phyloP scores from a whole-genome alignment of 2,797 vertebrate genomes.

The Micrastur ruficollis region DNA sequence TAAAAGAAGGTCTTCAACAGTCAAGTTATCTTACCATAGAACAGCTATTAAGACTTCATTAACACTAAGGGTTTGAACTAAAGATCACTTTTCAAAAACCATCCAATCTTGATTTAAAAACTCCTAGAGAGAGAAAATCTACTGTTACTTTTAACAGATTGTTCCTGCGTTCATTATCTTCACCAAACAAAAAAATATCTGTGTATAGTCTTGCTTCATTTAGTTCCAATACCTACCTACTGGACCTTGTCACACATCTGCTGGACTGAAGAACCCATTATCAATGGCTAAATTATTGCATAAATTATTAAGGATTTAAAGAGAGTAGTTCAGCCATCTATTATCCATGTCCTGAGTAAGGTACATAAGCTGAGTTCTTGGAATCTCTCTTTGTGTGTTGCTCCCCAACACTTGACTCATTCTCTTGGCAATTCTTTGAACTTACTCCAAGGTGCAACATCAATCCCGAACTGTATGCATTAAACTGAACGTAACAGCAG shows the following conservation, averaged over 20 bases:
- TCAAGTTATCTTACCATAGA: neutral
- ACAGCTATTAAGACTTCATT: neutral
- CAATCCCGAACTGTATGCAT: neutral
- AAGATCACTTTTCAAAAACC: neutral
- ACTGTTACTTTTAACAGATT: neutral
- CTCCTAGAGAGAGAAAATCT: neutral
- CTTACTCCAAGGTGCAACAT: neutral
- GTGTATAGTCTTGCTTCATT: neutral
- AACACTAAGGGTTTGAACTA: neutral
- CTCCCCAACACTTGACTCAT: neutral
- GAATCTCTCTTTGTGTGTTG: neutral
- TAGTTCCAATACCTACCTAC: neutral
- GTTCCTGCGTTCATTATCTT: neutral
- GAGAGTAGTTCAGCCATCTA: neutral
- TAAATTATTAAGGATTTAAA: neutral
- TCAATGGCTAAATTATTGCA: neutral
- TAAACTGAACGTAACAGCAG: neutral
- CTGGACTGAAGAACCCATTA: neutral
- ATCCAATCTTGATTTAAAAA: neutral
- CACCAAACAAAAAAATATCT: neutral
- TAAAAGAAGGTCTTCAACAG: neutral
- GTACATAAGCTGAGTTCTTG: neutral
- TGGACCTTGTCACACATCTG: neutral
- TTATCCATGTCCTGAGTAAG: neutral
- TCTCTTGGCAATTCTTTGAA: neutral